These are phyloP conservation scores for Zosterops pallidus DNA, from an alignment of 2,113 vertebrate species.

Conservation along the genomic window DNA sequence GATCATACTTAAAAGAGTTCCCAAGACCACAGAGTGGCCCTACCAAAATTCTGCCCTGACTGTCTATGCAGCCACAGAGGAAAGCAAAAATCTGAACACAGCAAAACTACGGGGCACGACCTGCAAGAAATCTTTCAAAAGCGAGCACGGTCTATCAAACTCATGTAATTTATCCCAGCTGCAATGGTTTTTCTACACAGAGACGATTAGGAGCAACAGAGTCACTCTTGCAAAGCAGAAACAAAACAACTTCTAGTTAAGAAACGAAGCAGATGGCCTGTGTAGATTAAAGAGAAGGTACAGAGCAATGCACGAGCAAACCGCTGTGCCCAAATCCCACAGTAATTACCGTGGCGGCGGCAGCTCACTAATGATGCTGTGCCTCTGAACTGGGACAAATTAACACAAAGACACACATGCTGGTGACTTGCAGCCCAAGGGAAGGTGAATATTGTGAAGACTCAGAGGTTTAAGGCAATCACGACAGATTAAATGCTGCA, in stretches of 20 bases:
- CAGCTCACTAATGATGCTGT: conserved; percentile 57
- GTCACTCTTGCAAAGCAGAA: conserved; percentile 18
- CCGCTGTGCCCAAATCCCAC: conserved; percentile 60
- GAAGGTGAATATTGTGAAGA: conserved; percentile 7
- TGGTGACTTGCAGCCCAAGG: conserved; percentile 28
- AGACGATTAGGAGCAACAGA: conserved; percentile 34
- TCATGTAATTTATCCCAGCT: not conserved
- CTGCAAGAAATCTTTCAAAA: not conserved
- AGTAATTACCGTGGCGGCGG: conserved; percentile 49
- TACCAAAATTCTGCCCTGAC: not conserved
- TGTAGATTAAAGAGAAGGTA: conserved; percentile 62
- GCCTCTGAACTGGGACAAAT: conserved; percentile 59
- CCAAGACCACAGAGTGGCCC: not conserved
- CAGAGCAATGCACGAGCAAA: conserved; percentile 8
- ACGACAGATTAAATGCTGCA: not conserved
- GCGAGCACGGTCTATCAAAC: not conserved
- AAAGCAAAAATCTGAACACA: not conserved
- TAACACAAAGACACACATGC: conserved; percentile 35
- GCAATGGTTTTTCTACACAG: not conserved
- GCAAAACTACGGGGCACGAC: accelerated
- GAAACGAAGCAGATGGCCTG: conserved; percentile 66
- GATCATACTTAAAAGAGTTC: not conserved
- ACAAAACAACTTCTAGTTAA: conserved; percentile 67
- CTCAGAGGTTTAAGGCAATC: not conserved
- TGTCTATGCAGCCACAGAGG: not conserved